These are phyloP conservation scores for Drosophila testacea DNA, from an alignment of 2,888 invertebrate species.

Conservation along the genomic window DNA sequence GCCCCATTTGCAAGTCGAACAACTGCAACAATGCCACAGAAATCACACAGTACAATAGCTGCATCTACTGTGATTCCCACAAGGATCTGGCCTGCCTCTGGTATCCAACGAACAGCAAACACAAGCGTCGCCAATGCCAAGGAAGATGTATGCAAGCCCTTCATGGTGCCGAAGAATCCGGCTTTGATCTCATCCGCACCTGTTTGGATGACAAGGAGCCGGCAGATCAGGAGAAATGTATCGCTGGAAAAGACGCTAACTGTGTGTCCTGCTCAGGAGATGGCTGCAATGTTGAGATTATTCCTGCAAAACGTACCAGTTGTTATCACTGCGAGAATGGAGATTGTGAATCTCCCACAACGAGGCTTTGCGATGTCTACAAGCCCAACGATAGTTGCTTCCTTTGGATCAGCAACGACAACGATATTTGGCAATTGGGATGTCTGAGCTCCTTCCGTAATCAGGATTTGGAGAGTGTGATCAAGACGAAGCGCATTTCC, in stretches of 20 bases:
- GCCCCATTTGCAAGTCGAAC: conserved; percentile 82
- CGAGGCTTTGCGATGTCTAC: conserved; percentile 66
- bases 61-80: conserved; percentile 80
- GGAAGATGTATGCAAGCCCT: conserved; percentile 82
- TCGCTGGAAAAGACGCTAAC: conserved; percentile 39
- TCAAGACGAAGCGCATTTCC: conserved; percentile 77
- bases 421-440: conserved; percentile 73
- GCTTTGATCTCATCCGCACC: conserved; percentile 78
- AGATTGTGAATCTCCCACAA: conserved; percentile 68
- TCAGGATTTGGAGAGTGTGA: conserved; percentile 69
- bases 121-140: conserved; percentile 75
- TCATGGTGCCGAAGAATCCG: conserved; percentile 62
- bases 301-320: conserved; percentile 73
- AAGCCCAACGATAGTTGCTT: conserved; percentile 78
- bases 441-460: conserved; percentile 79
- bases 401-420: conserved; percentile 66
- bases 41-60: conserved; percentile 64
- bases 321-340: conserved; percentile 72
- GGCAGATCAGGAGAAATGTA: conserved; percentile 68
- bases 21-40: conserved; percentile 76
- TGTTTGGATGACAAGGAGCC: conserved; percentile 82
- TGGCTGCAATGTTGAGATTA: conserved; percentile 66
- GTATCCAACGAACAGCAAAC: conserved; percentile 49
- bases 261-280: conserved; percentile 69
- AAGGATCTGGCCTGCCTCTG: conserved; percentile 69